Evolutionary conservation across 2,113 vertebrate genomes (phyloP).

Genomic region (Melierax canorus): DNA sequence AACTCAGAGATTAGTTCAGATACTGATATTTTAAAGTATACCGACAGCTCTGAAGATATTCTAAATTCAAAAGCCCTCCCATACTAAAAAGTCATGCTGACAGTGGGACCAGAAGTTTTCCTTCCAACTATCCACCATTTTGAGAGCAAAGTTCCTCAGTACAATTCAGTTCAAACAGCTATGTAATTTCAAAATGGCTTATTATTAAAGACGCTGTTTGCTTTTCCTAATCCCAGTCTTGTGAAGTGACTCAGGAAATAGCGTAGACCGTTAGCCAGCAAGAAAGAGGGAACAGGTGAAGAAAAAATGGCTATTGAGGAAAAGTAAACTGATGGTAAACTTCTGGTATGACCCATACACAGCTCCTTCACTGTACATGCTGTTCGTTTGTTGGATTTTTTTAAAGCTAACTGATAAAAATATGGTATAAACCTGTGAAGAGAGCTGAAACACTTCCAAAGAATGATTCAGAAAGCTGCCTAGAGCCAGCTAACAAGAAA

Average conservation of each 20-base stretch:
- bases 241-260: background rate
- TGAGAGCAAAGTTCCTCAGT: background rate
- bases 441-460: background rate
- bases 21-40: background rate
- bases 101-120: background rate
- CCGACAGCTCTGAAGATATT: background rate
- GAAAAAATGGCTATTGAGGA: background rate
- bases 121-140: background rate
- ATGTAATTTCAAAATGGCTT: constrained; percentile 1
- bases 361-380: background rate
- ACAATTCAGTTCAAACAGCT: background rate
- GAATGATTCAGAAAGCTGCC: background rate
- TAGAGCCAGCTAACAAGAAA: background rate
- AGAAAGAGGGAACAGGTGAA: background rate
- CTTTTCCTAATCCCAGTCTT: background rate
- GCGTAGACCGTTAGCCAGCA: background rate
- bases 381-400: background rate
- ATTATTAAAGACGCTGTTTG: background rate
- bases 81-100: background rate
- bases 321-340: background rate
- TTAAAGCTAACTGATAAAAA: background rate
- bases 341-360: background rate
- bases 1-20: background rate
- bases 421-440: background rate
- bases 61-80: background rate